These are phyloP conservation scores for Crotalus horridus DNA, from an alignment of 2,113 vertebrate genomes.

Conservation along the genomic window DNA sequence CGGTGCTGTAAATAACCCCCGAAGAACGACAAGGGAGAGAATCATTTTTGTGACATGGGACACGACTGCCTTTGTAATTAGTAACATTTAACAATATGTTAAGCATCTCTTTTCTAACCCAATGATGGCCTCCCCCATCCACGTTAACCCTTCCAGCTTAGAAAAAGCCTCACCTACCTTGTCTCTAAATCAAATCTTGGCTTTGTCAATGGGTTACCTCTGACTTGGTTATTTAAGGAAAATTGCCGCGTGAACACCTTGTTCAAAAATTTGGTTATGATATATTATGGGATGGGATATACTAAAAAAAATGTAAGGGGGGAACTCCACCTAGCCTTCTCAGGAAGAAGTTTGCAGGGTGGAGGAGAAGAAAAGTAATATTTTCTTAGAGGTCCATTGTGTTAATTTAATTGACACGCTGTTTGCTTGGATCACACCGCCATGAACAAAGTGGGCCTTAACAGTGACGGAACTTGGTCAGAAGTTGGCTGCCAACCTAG, in stretches of 20 bases:
- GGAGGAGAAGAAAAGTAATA: neutral
- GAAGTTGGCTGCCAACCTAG: constrained; percentile 79
- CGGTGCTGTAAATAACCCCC: constrained; percentile 66
- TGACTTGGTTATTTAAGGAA: constrained; percentile 54
- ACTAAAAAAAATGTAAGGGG: constrained; percentile 15
- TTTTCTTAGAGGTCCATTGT: neutral
- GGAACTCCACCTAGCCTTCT: constrained; percentile 18
- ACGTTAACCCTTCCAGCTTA: constrained; percentile 59
- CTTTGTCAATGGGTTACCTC: constrained; percentile 69
- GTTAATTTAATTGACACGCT: constrained; percentile 5
- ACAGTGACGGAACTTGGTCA: constrained; percentile 74
- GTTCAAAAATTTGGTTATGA: constrained; percentile 45
- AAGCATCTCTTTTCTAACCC: constrained; percentile 70
- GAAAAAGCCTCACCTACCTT: constrained; percentile 67
- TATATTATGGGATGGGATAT: constrained; percentile 4
- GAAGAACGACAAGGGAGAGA: constrained; percentile 71
- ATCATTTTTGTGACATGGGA: constrained; percentile 65
- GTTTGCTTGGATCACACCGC: constrained; percentile 40
- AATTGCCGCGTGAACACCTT: constrained; percentile 64
- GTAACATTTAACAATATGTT: constrained; percentile 73
- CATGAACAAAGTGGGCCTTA: constrained; percentile 66
- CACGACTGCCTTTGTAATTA: constrained; percentile 71
- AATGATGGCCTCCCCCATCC: constrained; percentile 30
- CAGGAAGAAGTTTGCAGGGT: neutral
- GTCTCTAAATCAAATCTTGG: constrained; percentile 67